These are phyloP conservation scores for Cotesia vestalis DNA, from an alignment of 1,140 invertebrate genomes.

Conservation along the genomic window DNA sequence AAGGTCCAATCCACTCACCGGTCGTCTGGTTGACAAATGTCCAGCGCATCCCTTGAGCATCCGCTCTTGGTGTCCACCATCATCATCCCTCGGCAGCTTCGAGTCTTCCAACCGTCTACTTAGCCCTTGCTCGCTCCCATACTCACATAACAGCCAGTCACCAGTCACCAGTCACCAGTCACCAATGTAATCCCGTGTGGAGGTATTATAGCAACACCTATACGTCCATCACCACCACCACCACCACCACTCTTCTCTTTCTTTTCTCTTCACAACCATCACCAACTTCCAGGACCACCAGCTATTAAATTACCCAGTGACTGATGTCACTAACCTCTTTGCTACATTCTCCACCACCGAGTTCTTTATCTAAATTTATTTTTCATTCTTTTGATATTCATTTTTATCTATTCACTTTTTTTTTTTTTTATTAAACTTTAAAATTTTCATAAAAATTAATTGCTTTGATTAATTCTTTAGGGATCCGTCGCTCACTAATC, in stretches of 20 bases:
- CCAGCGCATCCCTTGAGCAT: constrained; percentile 58
- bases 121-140: constrained; percentile 17
- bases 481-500: too few species aligned
- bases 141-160: too few species aligned
- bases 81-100: constrained; percentile 51
- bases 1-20: constrained; percentile 58
- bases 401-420: background rate
- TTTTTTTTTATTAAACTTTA: too few species aligned
- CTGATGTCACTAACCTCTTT: constrained; percentile 39
- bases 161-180: too few species aligned
- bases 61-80: constrained; percentile 41
- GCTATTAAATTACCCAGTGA: constrained; percentile 56
- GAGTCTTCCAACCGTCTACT: constrained; percentile 31
- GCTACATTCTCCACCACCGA: constrained; percentile 21
- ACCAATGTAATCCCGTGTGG: constrained; percentile 47
- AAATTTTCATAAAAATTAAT: too few species aligned
- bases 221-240: background rate
- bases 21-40: constrained; percentile 65
- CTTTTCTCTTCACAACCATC: constrained; percentile 41
- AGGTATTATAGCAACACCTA: constrained; percentile 29
- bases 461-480: too few species aligned
- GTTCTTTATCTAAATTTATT: constrained; percentile 15
- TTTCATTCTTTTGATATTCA: background rate
- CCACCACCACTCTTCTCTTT: too few species aligned
- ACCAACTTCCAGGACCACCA: constrained; percentile 40